A percentile compares a stretch with the other conserved stretches of the same genome.
These are phyloP conservation scores for rabbit (Oryctolagus cuniculus) DNA, from an alignment of 2,113 vertebrate genomes.

Conservation along the genomic window DNA sequence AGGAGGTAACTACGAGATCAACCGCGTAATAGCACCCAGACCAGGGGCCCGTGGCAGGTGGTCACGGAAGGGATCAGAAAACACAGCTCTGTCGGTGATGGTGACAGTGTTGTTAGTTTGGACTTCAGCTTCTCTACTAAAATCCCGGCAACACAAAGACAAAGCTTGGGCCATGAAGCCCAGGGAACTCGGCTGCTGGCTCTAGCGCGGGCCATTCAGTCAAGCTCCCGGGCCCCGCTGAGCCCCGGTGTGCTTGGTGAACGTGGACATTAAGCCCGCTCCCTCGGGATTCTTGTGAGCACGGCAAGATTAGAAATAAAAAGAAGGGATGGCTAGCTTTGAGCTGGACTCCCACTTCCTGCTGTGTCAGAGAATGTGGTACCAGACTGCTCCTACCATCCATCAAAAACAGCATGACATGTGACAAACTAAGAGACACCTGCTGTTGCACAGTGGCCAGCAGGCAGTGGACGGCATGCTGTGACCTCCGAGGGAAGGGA, in stretches of 20 bases:
- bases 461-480: neutral
- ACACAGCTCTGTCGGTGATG: neutral
- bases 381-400: neutral
- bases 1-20: no score
- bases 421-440: neutral
- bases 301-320: neutral
- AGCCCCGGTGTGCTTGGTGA: neutral
- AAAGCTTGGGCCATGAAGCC: neutral
- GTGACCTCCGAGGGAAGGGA: neutral
- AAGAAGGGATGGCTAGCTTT: neutral
- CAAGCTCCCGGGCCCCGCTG: neutral
- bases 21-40: accelerated
- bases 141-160: neutral
- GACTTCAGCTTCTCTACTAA: slow-evolving; percentile 23
- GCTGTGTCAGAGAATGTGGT: neutral
- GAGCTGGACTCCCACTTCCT: neutral
- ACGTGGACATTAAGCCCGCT: neutral
- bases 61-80: neutral
- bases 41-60: neutral
- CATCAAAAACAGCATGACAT: neutral
- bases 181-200: neutral
- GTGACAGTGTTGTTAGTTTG: neutral
- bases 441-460: neutral
- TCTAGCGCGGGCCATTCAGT: neutral
- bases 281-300: neutral